Base-by-base conservation (phyloP, 2,888 invertebrate genomes). In the Hydrotaea cyrtoneurina region DNA sequence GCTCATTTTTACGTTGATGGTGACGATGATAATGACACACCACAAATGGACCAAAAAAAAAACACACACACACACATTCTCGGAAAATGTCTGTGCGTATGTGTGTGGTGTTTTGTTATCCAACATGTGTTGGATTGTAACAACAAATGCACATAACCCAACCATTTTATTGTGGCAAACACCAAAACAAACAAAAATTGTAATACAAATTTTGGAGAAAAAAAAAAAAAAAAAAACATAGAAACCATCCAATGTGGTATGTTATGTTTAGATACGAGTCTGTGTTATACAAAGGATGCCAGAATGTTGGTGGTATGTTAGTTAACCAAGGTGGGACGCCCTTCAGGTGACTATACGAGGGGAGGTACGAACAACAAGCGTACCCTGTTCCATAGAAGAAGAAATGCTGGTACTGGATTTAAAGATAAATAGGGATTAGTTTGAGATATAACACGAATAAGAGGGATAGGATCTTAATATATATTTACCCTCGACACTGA, bases 1-100 rank as follows among this genome's bases (percentile, higher is more conserved):
- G 69, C 15, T 23, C 26, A 59, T 46, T 31, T 31, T 39, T 39
- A 39, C 39, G 39, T 8, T 39, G 50, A 23, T 77, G 64, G n/a
- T n/a, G n/a, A 64, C 19, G 71, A 81, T 78, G 77, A 74, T 73
- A 73, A 78, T 59, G 53, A 82, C 66, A 82, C 78, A 17, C 82
- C 82, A 26, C 82, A 78, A 82, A 74, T 74, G 23, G 50, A 36
- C 69, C 59, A 73, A 23, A 50, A 50, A 21, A 46, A 17, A 59
- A 5, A 69, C 72, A 55, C 13, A 17, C 23, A 43, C 31, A 72
- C 4, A 36, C 0, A 13, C n/a, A n/a, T n/a, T n/a, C n/a, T n/a
- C n/a, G n/a, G n/a, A n/a, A 57, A 69, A 55, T 59, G 31, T 72
- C 7, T 78, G 8, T 62, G 62, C 64, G 23, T 64, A 50, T 8